Evolutionary conservation across 2,888 invertebrate species (phyloP), one percentile per base, ranked within the genome.

Genomic region (Xylota segnis): DNA sequence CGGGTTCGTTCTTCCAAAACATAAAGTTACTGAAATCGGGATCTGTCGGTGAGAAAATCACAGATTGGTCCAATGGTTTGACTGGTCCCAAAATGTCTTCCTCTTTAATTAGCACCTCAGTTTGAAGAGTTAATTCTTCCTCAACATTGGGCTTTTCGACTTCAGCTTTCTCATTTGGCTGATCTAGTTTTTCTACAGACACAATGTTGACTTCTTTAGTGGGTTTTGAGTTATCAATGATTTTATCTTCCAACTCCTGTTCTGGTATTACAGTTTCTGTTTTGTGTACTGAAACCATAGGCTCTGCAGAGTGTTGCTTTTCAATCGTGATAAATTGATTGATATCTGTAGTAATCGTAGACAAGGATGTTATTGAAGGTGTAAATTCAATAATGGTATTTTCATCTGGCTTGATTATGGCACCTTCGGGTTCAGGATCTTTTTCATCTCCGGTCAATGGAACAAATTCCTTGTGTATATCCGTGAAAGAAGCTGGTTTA

Each of bases 1-100:
- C 81, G 10, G 84, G 84, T 27, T 43, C 32, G 40, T 75, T 54
- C 10, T 84, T 84, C 79, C 79, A 84, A 45, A 81, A 84, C 63
- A 65, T 75, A 4, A 84, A 84, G 12, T 76, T 76, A 23, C 52
- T 37, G 27, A 47, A 81, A 18, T 84, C 75, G 0, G 81, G 71
- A 45, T 84, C 84, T 27, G 45, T 59, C 0, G 81, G 84, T 5
- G 84, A 84, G 56, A 56, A 27, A 47, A 29, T 45, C 7, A 43
- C 34, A 2, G 18, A 47, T 14, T 16, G 12, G 16, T 3, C 29
- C 0, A 43, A 9, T 37, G n/a, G 16, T 23, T 16, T 58, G 14
- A 6, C 9, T 61, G 37, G 18, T 14, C 6, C 7, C 5, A 43
- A 32, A 63, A 14, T 27, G 16, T 16, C 5, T 32, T 16, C 14